Evolutionary conservation across 2,888 invertebrate genomes (phyloP).

Genomic region (Athalia rosae): DNA sequence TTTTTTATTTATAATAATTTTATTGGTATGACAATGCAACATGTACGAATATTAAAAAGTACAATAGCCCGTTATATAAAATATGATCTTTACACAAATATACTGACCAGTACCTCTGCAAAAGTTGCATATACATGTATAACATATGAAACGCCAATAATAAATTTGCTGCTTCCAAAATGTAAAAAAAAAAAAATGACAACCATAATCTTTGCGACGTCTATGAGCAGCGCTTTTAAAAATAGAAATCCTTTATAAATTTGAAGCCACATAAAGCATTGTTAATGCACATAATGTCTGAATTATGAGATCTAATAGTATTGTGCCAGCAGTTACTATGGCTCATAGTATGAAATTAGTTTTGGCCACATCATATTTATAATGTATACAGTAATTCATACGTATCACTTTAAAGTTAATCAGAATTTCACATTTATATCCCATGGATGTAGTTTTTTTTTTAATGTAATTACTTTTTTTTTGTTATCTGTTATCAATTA

Average conservation of each 20-base stretch:
- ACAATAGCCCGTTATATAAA: constrained; percentile 73
- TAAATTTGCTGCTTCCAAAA: constrained; percentile 22
- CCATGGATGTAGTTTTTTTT: constrained; percentile 16
- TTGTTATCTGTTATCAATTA: constrained; percentile 2
- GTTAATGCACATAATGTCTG: constrained; percentile 15
- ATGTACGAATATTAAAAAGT: constrained; percentile 71
- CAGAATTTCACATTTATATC: constrained; percentile 38
- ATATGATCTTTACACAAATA: constrained; percentile 71
- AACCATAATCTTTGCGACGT: not conserved
- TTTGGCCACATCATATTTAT: constrained; percentile 32
- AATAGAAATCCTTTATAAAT: constrained; percentile 42
- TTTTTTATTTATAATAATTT: constrained; percentile 67
- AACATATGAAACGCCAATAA: constrained; percentile 61
- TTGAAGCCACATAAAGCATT: constrained; percentile 20
- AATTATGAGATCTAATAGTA: constrained; percentile 31
- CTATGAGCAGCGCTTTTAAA: constrained; percentile 31
- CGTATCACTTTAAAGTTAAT: constrained; percentile 29
- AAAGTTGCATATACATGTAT: constrained; percentile 20
- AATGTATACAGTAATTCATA: constrained; percentile 19
- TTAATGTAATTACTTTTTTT: not conserved
- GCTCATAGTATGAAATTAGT: constrained; percentile 33
- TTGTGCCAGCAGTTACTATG: constrained; percentile 10
- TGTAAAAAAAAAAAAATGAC: not conserved
- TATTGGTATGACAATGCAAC: constrained; percentile 67
- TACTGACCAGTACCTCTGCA: constrained; percentile 58